phyloP scores from a whole-genome alignment of 2,113 vertebrate species.

The Zootoca vivipara region DNA sequence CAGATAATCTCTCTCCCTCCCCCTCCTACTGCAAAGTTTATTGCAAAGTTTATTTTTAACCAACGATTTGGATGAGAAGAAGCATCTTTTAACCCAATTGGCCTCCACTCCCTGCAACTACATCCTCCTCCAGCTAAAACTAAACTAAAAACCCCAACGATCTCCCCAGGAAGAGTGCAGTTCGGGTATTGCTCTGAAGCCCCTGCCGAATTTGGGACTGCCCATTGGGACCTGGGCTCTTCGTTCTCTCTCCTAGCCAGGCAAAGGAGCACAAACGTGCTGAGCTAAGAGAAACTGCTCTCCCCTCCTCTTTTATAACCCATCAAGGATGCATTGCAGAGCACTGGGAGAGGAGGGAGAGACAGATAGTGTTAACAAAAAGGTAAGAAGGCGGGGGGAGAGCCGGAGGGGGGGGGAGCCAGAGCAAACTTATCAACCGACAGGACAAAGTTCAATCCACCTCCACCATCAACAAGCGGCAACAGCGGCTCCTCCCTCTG shows the following conservation, averaged over 20 bases:
- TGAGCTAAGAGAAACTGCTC: slow-evolving; percentile 78
- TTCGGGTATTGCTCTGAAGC: slow-evolving; percentile 76
- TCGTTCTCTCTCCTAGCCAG: slow-evolving; percentile 75
- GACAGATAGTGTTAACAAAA: slow-evolving; percentile 35
- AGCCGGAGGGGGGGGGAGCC: slow-evolving; percentile 44
- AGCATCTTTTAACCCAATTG: slow-evolving; percentile 76
- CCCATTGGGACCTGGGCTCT: slow-evolving; percentile 84
- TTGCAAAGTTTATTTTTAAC: slow-evolving; percentile 86
- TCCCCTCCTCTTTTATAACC: slow-evolving; percentile 68
- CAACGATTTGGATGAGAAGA: slow-evolving; percentile 76
- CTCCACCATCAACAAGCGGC: slow-evolving; percentile 39
- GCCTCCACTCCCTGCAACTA: slow-evolving; percentile 38
- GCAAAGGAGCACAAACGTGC: slow-evolving; percentile 76
- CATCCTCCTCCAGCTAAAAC: slow-evolving; percentile 56
- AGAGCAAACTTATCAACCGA: slow-evolving; percentile 69
- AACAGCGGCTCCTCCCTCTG: slow-evolving; percentile 21
- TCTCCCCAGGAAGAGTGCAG: too few relatives aligned
- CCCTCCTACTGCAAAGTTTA: too few relatives aligned
- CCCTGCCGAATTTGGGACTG: too few relatives aligned
- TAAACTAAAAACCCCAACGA: too few relatives aligned
- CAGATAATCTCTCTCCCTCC: slow-evolving; percentile 74
- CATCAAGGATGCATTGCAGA: slow-evolving; percentile 68
- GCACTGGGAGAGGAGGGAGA: neutral
- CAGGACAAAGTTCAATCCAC: slow-evolving; percentile 74
- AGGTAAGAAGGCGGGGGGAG: slow-evolving; percentile 21